These are phyloP conservation scores for Pedicia rivosa DNA, from an alignment of 2,888 invertebrate species.

Conservation along the genomic window DNA sequence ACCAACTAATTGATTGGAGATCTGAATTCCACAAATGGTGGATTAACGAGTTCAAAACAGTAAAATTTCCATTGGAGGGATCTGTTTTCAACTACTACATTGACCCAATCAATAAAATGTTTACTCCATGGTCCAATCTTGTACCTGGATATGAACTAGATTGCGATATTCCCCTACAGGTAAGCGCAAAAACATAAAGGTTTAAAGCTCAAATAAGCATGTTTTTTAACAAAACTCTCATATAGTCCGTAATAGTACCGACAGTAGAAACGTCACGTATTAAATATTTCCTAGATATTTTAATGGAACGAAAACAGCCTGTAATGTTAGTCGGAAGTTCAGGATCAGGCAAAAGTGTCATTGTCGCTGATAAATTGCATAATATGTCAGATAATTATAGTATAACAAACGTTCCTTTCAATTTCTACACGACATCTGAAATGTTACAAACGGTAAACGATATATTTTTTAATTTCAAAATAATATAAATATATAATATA, in stretches of 20 bases:
- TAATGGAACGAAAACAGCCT: conserved; percentile 62
- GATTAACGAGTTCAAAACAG: conserved; percentile 75
- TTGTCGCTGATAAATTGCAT: conserved; percentile 68
- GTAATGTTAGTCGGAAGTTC: conserved; percentile 83
- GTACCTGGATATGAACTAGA: conserved; percentile 69
- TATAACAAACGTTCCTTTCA: conserved; percentile 80
- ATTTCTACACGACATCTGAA: conserved; percentile 89
- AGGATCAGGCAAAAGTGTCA: conserved; percentile 86
- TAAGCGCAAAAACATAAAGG: too few species aligned
- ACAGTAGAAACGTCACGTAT: conserved; percentile 80
- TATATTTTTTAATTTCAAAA: too few species aligned
- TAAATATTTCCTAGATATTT: conserved; percentile 72
- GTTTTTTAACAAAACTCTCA: conserved; percentile 70
- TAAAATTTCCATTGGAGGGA: conserved; percentile 67
- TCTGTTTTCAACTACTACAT: conserved; percentile 84
- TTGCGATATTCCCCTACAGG: conserved; percentile 72
- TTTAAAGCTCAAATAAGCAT: too few species aligned
- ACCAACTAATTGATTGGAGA: conserved; percentile 80
- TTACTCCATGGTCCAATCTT: conserved; percentile 73
- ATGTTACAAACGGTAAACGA: conserved; percentile 78
- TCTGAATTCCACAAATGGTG: conserved; percentile 95
- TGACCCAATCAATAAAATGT: conserved; percentile 69
- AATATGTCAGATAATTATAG: conserved; percentile 59
- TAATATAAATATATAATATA: too few species aligned
- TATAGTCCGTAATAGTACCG: conserved; percentile 62